Base-by-base conservation (phyloP, 2,888 invertebrate genomes). In the Chelonus formosanus region DNA sequence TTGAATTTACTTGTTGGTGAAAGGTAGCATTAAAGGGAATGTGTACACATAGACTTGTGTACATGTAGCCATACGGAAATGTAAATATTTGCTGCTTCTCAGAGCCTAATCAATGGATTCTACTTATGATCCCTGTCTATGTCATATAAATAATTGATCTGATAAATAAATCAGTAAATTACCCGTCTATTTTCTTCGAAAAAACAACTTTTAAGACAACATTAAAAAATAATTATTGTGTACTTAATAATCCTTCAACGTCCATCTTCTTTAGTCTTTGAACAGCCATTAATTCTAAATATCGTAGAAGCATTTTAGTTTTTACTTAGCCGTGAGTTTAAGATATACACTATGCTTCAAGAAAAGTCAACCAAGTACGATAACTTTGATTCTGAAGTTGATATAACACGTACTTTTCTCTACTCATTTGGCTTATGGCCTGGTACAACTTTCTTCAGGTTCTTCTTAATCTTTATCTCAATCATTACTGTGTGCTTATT, bases 41-140 rank as follows among this genome's bases (percentile, higher is more conserved):
- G 10, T 57, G 57, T 57, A 57, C 32, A 57, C 35, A 57, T 6
- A 10, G 10, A 32, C 10, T 45, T 57, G 34, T 57, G 45, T 34
- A 34, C 32, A n/a, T 5, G 34, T 34, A 57, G 5, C 58, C 45
- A 47, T 35, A 52, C 52, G 34, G 8, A 45, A 36, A 47, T 35
- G 48, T 36, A 58, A 47, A 58, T 35, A 58, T 58, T 48, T 47
- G 58, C 3, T n/a, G 10, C 7, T 10, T 10, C n/a, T 10, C 35
- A 47, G 6, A 6, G 35, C 34, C 47, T 35, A 58, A 58, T 48
- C 52, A 52, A 52, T 52, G 52, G 7, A 31, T 34, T 52, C 32
- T 32, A 52, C 52, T 34, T 52, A 52, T 52, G 32, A 31, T 52
- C 32, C 52, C 52, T 8, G 52, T 52, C 40, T 40, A 4, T 40